phyloP scores from a whole-genome alignment of 2,888 invertebrate species.

The Cinara cedri region DNA sequence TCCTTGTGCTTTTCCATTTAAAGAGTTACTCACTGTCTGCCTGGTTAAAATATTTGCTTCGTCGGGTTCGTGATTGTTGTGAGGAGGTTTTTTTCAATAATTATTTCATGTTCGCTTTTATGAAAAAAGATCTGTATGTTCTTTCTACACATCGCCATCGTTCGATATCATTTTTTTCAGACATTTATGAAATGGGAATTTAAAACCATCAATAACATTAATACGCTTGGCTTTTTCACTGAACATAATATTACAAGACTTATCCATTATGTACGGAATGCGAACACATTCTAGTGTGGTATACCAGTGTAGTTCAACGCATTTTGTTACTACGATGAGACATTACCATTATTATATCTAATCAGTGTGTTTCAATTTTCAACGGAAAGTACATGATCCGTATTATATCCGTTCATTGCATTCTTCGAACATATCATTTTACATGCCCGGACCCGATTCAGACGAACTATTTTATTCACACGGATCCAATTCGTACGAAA shows the following conservation, averaged over 20 bases:
- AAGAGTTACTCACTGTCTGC: constrained; percentile 5
- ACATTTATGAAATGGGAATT: background rate
- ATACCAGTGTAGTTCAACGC: background rate
- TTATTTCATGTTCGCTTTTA: constrained; percentile 17
- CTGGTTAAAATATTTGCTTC: constrained; percentile 8
- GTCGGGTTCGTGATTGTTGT: background rate
- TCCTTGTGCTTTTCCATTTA: constrained; percentile 24
- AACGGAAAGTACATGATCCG: background rate
- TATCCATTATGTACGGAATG: background rate
- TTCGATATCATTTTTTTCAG: constrained; percentile 5
- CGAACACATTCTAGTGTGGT: background rate
- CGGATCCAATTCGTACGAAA: background rate
- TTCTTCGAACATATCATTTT: too few relatives aligned
- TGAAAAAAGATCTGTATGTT: too few relatives aligned
- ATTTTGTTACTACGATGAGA: background rate
- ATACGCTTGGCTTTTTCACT: background rate
- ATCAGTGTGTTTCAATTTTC: background rate
- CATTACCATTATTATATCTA: background rate
- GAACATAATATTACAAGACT: background rate
- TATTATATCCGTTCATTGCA: background rate
- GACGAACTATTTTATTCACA: background rate
- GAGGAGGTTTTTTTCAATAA: constrained; percentile 1
- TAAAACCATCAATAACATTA: too few relatives aligned
- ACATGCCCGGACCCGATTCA: background rate
- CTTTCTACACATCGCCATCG: background rate